Evolutionary conservation across 2,797 vertebrate genomes (phyloP).

Genomic region (Melanogrammus aeglefinus): DNA sequence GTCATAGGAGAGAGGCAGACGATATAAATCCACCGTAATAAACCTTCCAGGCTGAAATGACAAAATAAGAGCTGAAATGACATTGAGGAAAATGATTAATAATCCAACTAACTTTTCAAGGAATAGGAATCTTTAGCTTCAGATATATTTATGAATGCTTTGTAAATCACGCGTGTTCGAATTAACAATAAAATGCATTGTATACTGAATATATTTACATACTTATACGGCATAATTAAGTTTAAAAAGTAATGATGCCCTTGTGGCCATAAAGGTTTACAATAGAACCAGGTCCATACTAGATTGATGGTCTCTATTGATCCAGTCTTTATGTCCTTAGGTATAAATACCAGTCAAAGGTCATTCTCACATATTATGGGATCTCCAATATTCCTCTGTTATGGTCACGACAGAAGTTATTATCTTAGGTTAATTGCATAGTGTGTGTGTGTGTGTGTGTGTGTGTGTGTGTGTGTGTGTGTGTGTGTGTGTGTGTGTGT

Average conservation of each 20-base stretch:
- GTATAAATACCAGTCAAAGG: background rate
- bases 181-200: background rate
- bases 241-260: background rate
- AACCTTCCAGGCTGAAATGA: background rate
- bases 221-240: background rate
- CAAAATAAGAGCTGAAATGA: background rate
- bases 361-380: slow-evolving; percentile 1
- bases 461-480: background rate
- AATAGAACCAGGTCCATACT: slow-evolving; percentile 3
- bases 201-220: background rate
- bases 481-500: background rate
- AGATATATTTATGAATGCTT: background rate
- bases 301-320: slow-evolving; percentile 12
- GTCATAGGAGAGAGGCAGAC: background rate
- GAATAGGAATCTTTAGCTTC: background rate
- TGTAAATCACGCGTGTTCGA: background rate
- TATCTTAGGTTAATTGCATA: background rate
- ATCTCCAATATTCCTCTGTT: background rate
- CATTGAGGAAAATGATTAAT: background rate
- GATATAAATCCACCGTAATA: background rate
- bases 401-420: background rate
- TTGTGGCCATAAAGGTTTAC: background rate
- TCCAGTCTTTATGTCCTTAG: background rate
- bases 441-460: background rate
- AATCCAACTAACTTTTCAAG: background rate